Evolutionary conservation across 1,140 invertebrate genomes (phyloP).

Genomic region (Dermatophagoides farinae): DNA sequence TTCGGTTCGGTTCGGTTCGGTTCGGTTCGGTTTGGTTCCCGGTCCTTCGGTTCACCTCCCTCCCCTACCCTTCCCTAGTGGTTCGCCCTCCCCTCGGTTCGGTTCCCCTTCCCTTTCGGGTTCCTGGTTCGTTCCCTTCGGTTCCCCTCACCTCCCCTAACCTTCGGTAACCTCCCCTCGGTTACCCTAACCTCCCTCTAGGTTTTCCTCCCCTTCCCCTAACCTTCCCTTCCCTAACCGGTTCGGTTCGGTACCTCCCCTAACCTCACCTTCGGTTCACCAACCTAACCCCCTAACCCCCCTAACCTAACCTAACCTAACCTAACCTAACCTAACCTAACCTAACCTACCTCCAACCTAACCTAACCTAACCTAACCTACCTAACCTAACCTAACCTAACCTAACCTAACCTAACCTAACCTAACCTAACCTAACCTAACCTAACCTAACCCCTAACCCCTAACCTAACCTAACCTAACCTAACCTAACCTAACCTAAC

Average conservation of each 20-base stretch:
- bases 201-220: no score
- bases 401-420: slow-evolving; percentile 18
- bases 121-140: no score
- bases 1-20: no score
- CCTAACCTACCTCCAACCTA: slow-evolving; percentile 13
- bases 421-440: slow-evolving; percentile 18
- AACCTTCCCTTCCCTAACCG: slow-evolving; percentile 19
- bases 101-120: no score
- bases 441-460: slow-evolving; percentile 4
- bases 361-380: background rate
- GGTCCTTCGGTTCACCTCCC: no score
- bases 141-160: slow-evolving; percentile 15
- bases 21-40: no score
- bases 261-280: background rate
- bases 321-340: slow-evolving; percentile 20
- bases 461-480: slow-evolving; percentile 22
- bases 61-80: no score
- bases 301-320: slow-evolving; percentile 21
- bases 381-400: slow-evolving; percentile 16
- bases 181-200: slow-evolving; percentile 16
- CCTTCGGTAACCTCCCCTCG: slow-evolving; percentile 17
- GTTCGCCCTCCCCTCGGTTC: no score
- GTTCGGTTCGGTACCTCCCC: slow-evolving; percentile 7
- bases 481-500: slow-evolving; percentile 16
- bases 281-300: slow-evolving; percentile 18